phyloP scores from a whole-genome alignment of 2,888 invertebrate genomes.

The Allolobophora icterica region DNA sequence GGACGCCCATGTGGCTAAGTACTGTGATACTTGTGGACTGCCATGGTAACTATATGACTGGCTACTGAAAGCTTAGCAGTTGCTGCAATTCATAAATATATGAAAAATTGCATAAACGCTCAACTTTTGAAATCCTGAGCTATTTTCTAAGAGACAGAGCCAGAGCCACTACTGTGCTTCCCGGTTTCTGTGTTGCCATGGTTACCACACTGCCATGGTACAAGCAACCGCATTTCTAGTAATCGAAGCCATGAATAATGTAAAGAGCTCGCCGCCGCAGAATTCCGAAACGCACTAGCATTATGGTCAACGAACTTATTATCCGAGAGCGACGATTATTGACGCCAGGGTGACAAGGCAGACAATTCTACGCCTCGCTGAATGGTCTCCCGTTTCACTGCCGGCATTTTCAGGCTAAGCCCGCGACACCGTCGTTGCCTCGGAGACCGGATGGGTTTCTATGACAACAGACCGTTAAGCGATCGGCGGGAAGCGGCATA shows the following conservation, averaged over 20 bases:
- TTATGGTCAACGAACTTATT: background rate
- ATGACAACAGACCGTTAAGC: constrained; percentile 3
- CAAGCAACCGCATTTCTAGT: background rate
- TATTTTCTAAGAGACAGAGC: too few species aligned
- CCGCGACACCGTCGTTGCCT: background rate
- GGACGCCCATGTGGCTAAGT: too few species aligned
- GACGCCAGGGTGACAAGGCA: background rate
- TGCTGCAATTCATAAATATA: too few species aligned
- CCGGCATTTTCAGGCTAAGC: background rate
- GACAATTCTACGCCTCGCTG: background rate
- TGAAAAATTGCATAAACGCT: too few species aligned
- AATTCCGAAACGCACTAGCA: background rate
- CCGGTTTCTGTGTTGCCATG: background rate
- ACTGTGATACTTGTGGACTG: background rate
- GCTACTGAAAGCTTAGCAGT: too few species aligned
- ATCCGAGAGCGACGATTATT: background rate
- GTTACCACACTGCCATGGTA: background rate
- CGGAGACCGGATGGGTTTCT: background rate
- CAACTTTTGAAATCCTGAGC: too few species aligned
- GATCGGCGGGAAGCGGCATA: background rate
- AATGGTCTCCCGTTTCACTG: background rate
- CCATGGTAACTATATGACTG: background rate
- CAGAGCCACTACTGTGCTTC: too few species aligned
- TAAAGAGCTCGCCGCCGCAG: background rate
- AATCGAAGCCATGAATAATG: background rate